Evolutionary conservation across 2,113 vertebrate species (phyloP), one percentile per base, ranked within the genome.

Genomic region (Pimephales promelas): DNA sequence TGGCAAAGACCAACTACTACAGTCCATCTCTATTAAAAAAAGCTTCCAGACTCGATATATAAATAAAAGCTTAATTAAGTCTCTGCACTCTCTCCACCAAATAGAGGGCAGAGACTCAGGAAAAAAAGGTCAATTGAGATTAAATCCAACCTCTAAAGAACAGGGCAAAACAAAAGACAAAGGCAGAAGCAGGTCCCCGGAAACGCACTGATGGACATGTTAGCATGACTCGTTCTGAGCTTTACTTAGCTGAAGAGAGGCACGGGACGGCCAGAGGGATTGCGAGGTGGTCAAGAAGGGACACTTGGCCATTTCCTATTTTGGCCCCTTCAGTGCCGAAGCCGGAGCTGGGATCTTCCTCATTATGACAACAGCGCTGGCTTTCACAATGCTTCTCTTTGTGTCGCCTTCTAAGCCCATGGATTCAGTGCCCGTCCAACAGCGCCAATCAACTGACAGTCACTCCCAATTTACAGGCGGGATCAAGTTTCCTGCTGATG

Each of bases 121-220:
- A 71, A 73, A 71, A 73, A 72, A 82, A 66, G 74, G 75, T 68
- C 43, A 56, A 54, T 74, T 52, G 64, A 84, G 77, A 84, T 36
- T 79, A 83, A 89, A 85, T 78, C 71, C 54, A 57, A 87, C 78
- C 85, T 80, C 56, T 3, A 72, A 83, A 83, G 56, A 78, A 66
- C 74, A 79, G 74, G 84, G 49, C 26, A 81, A 85, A 86, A 86
- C 83, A 83, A 76, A 87, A 79, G 68, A 82, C 72, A 82, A 83
- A 71, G 59, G 86, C 34, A 26, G 87, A 82, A 83, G 40, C 73
- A 84, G 54, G 81, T 81, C 83, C 83, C 28, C 11, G 16, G 80
- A 80, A 62, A 82, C 64, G 57, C 68, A 31, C 22, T 74, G 75
- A 86, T 47, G 54, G 26, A 79, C 40, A 49, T 84, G 83, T 86